Evolutionary conservation across 1,140 invertebrate genomes (phyloP).

Genomic region (Danaus melanippus): DNA sequence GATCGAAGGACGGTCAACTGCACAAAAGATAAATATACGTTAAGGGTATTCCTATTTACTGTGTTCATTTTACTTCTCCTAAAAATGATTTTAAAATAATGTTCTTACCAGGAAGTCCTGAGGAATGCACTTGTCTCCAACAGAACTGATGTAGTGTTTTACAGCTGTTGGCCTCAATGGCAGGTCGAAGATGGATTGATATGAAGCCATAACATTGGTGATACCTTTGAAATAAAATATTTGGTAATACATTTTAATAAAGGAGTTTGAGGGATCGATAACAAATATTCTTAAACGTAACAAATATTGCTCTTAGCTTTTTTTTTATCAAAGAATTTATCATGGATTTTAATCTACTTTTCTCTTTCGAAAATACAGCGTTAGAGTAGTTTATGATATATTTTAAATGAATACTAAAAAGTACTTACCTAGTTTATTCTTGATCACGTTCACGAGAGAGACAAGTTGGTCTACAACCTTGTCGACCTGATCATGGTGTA

Average conservation of each 20-base stretch:
- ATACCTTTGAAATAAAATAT: conserved; percentile 29
- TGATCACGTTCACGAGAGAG: conserved; percentile 32
- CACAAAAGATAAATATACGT: neutral
- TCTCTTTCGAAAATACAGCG: neutral
- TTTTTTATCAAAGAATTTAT: no score
- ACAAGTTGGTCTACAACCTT: conserved; percentile 20
- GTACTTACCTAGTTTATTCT: conserved; percentile 33
- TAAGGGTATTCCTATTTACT: conserved; percentile 1
- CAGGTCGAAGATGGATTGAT: conserved; percentile 36
- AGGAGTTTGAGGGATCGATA: no score
- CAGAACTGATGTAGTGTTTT: conserved; percentile 51
- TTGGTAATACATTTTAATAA: no score
- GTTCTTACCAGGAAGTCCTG: conserved; percentile 43
- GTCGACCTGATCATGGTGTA: conserved; percentile 32
- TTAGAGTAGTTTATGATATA: neutral
- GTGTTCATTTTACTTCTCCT: conserved; percentile 6
- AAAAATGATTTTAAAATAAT: neutral
- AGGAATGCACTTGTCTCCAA: conserved; percentile 38
- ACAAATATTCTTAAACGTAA: no score
- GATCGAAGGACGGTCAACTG: conserved; percentile 9
- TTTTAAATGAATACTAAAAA: neutral
- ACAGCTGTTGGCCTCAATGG: conserved; percentile 55
- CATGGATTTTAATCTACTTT: no score
- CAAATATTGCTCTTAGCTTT: no score
- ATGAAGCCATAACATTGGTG: conserved; percentile 36